Conservation (phyloP, 1,140 invertebrate species). For the Neodiprion pinetum region DNA sequence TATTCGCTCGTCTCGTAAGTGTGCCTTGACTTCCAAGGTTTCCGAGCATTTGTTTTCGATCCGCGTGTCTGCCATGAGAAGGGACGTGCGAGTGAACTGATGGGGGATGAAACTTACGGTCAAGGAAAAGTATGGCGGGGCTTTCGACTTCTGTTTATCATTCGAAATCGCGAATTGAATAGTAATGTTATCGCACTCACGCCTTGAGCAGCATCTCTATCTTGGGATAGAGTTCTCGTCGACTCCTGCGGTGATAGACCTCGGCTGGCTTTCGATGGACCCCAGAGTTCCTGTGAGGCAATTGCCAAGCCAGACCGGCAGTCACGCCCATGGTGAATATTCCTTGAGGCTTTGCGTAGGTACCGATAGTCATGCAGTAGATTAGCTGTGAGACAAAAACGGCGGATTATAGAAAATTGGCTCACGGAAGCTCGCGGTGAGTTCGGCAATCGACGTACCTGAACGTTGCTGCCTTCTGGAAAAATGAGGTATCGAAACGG, state of each 20-base stretch:
- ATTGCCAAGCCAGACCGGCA: conserved; percentile 75
- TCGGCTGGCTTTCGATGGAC: conserved; percentile 49
- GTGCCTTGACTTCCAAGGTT: not conserved
- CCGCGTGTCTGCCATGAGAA: too few relatives aligned
- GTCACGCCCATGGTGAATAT: conserved; percentile 74
- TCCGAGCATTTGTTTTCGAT: not conserved
- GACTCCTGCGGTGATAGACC: conserved; percentile 59
- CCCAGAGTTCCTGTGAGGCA: conserved; percentile 64
- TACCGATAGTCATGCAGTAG: conserved; percentile 70
- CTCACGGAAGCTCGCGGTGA: too few relatives aligned
- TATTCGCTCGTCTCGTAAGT: not conserved
- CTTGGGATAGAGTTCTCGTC: conserved; percentile 58
- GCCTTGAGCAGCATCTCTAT: conserved; percentile 56
- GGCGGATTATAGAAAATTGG: not conserved
- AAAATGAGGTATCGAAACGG: conserved; percentile 52
- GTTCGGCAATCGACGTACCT: conserved; percentile 41
- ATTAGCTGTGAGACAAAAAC: conserved; percentile 60
- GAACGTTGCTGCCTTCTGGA: conserved; percentile 59
- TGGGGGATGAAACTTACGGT: too few relatives aligned
- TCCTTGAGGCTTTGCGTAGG: conserved; percentile 62
- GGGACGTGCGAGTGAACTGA: too few relatives aligned
- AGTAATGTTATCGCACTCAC: conserved; percentile 44
- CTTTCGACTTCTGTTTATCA: too few relatives aligned
- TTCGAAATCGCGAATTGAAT: too few relatives aligned
- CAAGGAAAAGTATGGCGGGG: too few relatives aligned